Base-by-base conservation (phyloP, 2,888 invertebrate species). In the Petrophora chlorosata region DNA sequence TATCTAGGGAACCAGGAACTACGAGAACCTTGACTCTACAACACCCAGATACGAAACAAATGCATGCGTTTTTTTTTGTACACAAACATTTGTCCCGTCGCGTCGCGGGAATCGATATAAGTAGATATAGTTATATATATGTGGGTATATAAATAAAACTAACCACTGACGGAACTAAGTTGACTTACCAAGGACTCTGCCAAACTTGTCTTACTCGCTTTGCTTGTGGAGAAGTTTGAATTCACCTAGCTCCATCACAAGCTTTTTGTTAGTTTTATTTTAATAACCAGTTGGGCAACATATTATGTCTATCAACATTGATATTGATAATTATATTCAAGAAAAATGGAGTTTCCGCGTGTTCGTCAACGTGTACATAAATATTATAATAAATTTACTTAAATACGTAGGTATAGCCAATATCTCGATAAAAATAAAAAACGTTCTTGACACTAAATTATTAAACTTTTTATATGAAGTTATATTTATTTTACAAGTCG, bases 121-220 rank as follows among this genome's bases (percentile, higher is more conserved):
- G n/a, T n/a, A n/a, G n/a, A n/a, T n/a, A n/a, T n/a, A n/a, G n/a
- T n/a, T n/a, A n/a, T n/a, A n/a, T n/a, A n/a, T n/a, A n/a, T n/a
- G n/a, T n/a, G n/a, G n/a, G n/a, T n/a, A n/a, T n/a, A n/a, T n/a
- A n/a, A n/a, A n/a, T n/a, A 29, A n/a, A 26, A 10, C n/a, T 17
- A 3, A 10, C 10, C 4, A 3, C 10, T 23, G 12, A 23, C 9
- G 23, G 17, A 23, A 12, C 10, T 4, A 22, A 35, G 30, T 46
- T 12, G 10, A 34, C 10, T 17, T 33, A 30, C 38, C 48, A 49
- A 52, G 51, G 56, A 51, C 41, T 45, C 22, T 36, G 41, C 30
- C 16, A 53, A 56, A 56, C 56, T 40, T 16, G 56, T 47, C 38
- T 46, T 44, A 39, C 53, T 25, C 13, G 50, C 50, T 50, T 45